Base-by-base conservation (phyloP, 1,140 invertebrate genomes). In the Littorina saxatilis region DNA sequence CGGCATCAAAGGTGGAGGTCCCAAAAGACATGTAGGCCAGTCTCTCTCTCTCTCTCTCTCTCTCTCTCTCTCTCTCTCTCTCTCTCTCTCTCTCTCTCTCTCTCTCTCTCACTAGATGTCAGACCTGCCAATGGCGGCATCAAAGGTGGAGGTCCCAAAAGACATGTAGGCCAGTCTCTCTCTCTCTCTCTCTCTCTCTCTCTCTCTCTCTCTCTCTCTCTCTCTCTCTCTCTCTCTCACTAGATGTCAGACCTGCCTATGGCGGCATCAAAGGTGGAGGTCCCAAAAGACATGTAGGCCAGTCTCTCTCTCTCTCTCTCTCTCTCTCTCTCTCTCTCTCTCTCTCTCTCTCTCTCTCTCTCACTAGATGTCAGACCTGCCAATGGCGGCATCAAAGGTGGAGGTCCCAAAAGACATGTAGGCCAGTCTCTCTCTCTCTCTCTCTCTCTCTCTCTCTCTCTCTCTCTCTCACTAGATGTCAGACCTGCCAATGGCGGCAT, bases 151-250 rank as follows among this genome's bases (percentile, higher is more conserved):
- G 15, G 20, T 37, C 5, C 76, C 76, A 29, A 27, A 78, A 5
- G 58, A 78, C 58, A 78, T 37, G 76, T 66, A 78, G n/a, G 76
- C 76, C 55, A 63, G 58, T 17, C 37, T 15, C 4, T n/a, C n/a
- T n/a, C n/a, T n/a, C n/a, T n/a, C n/a, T n/a, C n/a, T n/a, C n/a
- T n/a, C n/a, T n/a, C n/a, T n/a, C n/a, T n/a, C n/a, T n/a, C n/a
- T n/a, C n/a, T n/a, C n/a, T n/a, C n/a, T n/a, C n/a, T n/a, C n/a
- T n/a, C n/a, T n/a, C n/a, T n/a, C n/a, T 58, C 7, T 58, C 55
- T 58, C 17, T 58, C 55, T 13, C 20, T 58, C 5, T 7, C 27
- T 11, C 47, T 11, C 47, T 50, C 47, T 20, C 4, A 61, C 55
- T 0, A n/a, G 13, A n/a, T 7, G 20, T 4, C 55, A 7, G 23